Percentiles rank a stretch among this genome's conserved stretches.
Conservation (phyloP, 2,888 invertebrate species). For the Parnassius apollo region DNA sequence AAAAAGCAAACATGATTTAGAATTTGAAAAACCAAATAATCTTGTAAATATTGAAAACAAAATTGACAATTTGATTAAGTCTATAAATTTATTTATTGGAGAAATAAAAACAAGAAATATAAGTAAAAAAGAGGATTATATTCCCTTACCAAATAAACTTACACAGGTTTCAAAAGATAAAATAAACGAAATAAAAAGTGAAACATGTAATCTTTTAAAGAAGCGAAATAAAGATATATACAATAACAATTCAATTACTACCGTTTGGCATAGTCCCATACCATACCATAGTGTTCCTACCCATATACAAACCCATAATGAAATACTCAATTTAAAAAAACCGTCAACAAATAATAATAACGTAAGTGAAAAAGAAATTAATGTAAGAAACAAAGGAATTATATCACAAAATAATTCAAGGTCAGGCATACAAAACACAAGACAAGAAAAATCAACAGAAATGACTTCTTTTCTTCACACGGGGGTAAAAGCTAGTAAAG, state of each 20-base stretch:
- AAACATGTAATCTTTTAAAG: neutral
- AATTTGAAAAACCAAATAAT: neutral
- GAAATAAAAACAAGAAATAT: slow-evolving; percentile 8
- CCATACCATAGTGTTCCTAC: neutral
- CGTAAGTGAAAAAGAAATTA: slow-evolving; percentile 1
- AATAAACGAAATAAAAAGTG: neutral
- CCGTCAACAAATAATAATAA: neutral
- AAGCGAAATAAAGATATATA: neutral
- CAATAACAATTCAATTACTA: neutral
- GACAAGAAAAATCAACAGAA: slow-evolving; percentile 42
- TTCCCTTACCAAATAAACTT: neutral
- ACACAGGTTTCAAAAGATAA: neutral
- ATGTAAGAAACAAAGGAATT: slow-evolving; percentile 13
- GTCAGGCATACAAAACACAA: slow-evolving; percentile 53
- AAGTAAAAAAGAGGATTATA: slow-evolving; percentile 11
- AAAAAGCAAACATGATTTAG: neutral
- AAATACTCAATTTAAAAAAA: neutral
- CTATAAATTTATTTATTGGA: slow-evolving; percentile 18
- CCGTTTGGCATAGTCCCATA: neutral
- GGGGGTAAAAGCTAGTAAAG: slow-evolving; percentile 22
- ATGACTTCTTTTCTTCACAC: slow-evolving; percentile 46
- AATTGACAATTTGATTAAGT: slow-evolving; percentile 20
- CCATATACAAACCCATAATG: neutral
- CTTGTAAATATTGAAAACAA: slow-evolving; percentile 22
- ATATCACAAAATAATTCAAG: slow-evolving; percentile 39